These are phyloP conservation scores for Anthopleura xanthogrammica DNA, from an alignment of 92 coral and sea anemone species.

Conservation along the genomic window DNA sequence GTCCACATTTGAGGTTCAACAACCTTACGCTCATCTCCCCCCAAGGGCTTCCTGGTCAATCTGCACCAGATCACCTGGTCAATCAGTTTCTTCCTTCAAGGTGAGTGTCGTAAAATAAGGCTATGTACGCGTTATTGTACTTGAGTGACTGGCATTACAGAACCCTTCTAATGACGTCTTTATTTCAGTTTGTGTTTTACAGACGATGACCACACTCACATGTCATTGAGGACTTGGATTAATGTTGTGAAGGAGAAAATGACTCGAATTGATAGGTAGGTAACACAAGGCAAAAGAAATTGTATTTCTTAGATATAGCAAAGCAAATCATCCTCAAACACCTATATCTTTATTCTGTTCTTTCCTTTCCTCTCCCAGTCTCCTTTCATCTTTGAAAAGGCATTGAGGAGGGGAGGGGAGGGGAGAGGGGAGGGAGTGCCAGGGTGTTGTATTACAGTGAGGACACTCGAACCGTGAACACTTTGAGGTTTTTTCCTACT, in stretches of 20 bases:
- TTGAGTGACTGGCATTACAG: not conserved
- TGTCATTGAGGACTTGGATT: conserved; percentile 90
- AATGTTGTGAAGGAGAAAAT: conserved; percentile 87
- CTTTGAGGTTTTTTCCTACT: too few species aligned
- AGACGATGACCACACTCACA: conserved; percentile 66
- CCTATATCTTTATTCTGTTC: not conserved
- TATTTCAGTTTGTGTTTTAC: conserved; percentile 71
- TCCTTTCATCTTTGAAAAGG: too few species aligned
- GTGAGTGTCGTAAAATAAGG: conserved; percentile 19
- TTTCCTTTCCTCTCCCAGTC: not conserved
- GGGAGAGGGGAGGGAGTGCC: too few species aligned
- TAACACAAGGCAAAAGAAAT: not conserved
- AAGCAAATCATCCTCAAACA: not conserved
- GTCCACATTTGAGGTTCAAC: conserved; percentile 94
- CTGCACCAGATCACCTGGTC: conserved; percentile 51
- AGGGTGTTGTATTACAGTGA: not conserved
- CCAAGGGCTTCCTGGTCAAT: conserved; percentile 81
- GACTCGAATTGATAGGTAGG: conserved; percentile 97
- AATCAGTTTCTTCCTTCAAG: conserved; percentile 78
- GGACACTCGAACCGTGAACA: too few species aligned
- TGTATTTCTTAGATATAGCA: too few species aligned
- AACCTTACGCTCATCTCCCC: conserved; percentile 89
- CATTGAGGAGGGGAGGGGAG: too few species aligned
- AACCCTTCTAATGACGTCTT: not conserved
- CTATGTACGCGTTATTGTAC: not conserved